phyloP scores from a whole-genome alignment of 2,888 invertebrate genomes.

The Galerucella calmariensis region DNA sequence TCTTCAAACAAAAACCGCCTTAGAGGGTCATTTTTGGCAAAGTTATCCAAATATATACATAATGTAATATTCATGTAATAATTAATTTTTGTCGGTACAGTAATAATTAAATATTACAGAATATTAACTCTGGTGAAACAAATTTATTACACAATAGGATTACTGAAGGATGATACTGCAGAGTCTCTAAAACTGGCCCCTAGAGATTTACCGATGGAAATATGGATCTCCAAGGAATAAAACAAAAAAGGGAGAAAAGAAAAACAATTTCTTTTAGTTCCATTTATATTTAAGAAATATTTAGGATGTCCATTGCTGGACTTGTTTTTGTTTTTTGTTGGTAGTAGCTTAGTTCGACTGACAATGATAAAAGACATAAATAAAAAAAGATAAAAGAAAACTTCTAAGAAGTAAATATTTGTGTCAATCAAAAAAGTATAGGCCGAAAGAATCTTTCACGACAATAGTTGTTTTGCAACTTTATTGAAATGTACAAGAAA shows the following conservation, averaged over 20 bases:
- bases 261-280: slow-evolving; percentile 12
- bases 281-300: slow-evolving; percentile 13
- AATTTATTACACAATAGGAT: neutral
- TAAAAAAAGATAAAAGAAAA: neutral
- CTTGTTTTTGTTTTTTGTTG: neutral
- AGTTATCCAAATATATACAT: too few species aligned
- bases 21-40: neutral
- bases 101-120: neutral
- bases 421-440: neutral
- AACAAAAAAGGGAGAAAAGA: neutral
- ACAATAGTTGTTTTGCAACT: neutral
- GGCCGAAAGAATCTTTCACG: neutral
- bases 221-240: slow-evolving; percentile 13
- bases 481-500: slow-evolving; percentile 1
- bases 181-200: slow-evolving; percentile 12
- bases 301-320: slow-evolving; percentile 3
- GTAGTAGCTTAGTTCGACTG: neutral
- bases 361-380: neutral
- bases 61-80: neutral
- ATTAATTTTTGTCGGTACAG: neutral
- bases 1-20: neutral
- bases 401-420: neutral
- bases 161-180: slow-evolving; percentile 4
- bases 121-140: neutral
- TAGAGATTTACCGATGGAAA: slow-evolving; percentile 9